phyloP scores from a whole-genome alignment of 2,888 invertebrate genomes.

The Drosophila kuntzei region DNA sequence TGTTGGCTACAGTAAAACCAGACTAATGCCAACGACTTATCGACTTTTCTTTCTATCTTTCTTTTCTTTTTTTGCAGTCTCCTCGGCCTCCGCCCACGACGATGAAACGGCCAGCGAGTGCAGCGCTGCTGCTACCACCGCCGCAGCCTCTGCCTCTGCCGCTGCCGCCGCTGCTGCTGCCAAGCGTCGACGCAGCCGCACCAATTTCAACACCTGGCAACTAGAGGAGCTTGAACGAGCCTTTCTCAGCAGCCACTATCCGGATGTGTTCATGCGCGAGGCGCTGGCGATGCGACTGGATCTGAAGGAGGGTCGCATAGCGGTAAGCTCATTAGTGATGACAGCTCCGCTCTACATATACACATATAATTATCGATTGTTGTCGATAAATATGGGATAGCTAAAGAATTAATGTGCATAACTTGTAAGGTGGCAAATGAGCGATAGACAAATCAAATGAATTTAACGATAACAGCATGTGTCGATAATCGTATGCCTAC shows the following conservation, averaged over 20 bases:
- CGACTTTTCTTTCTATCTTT: constrained; percentile 38
- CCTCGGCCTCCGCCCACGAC: constrained; percentile 48
- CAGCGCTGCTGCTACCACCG: constrained; percentile 36
- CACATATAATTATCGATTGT: constrained; percentile 19
- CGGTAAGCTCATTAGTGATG: constrained; percentile 89
- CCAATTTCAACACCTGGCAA: constrained; percentile 97
- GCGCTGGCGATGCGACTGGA: constrained; percentile 97
- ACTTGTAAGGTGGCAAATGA: not conserved
- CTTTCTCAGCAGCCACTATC: constrained; percentile 94
- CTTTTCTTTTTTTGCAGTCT: constrained; percentile 29
- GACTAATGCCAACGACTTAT: constrained; percentile 61
- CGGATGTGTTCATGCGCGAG: constrained; percentile 99
- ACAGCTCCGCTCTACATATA: too few relatives aligned
- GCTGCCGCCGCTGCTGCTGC: constrained; percentile 83
- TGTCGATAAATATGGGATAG: not conserved
- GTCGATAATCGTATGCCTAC: too few relatives aligned
- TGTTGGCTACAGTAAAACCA: constrained; percentile 36
- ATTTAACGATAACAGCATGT: too few relatives aligned
- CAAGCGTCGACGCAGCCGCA: constrained; percentile 95
- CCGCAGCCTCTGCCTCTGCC: constrained; percentile 3
- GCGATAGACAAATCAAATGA: not conserved
- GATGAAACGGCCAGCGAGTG: constrained; percentile 87
- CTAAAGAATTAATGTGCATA: not conserved
- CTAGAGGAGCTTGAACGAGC: constrained; percentile 97
- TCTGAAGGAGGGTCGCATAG: constrained; percentile 98